Percentiles rank a stretch among this genome's conserved stretches.
Conservation (phyloP, 2,888 invertebrate genomes). For the Heliconius aoede region DNA sequence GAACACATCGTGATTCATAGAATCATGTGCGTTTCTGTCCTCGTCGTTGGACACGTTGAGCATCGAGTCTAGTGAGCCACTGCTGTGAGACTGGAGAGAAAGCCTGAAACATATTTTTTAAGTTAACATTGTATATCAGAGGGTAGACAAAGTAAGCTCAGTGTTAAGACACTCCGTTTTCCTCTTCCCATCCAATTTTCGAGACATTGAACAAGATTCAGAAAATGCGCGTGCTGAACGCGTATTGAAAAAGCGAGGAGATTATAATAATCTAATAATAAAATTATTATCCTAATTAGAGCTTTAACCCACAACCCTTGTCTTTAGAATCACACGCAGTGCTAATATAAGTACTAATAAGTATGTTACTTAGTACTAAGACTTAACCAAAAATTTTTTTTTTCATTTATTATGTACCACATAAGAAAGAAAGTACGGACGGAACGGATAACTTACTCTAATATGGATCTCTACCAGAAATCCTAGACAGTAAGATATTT, state of each 20-base stretch:
- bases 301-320: neutral
- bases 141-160: neutral
- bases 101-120: constrained; percentile 72
- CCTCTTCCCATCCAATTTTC: neutral
- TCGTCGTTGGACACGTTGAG: constrained; percentile 94
- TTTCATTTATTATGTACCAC: too few relatives aligned
- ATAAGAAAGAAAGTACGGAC: too few relatives aligned
- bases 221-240: too few relatives aligned
- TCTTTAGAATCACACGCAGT: neutral
- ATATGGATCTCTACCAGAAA: too few relatives aligned
- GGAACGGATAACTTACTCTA: too few relatives aligned
- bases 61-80: constrained; percentile 94
- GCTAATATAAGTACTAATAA: too few relatives aligned
- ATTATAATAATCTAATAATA: too few relatives aligned
- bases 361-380: too few relatives aligned
- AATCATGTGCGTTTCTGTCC: constrained; percentile 82
- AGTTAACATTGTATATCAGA: neutral
- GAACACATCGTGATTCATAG: constrained; percentile 74
- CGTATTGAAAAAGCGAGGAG: neutral
- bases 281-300: neutral
- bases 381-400: too few relatives aligned
- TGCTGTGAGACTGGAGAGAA: constrained; percentile 90
- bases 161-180: neutral
- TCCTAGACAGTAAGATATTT: too few relatives aligned
- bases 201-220: too few relatives aligned